Evolutionary conservation across 1,140 invertebrate species (phyloP), one percentile per base, ranked within the genome.

Genomic region (Cepaea nemoralis): DNA sequence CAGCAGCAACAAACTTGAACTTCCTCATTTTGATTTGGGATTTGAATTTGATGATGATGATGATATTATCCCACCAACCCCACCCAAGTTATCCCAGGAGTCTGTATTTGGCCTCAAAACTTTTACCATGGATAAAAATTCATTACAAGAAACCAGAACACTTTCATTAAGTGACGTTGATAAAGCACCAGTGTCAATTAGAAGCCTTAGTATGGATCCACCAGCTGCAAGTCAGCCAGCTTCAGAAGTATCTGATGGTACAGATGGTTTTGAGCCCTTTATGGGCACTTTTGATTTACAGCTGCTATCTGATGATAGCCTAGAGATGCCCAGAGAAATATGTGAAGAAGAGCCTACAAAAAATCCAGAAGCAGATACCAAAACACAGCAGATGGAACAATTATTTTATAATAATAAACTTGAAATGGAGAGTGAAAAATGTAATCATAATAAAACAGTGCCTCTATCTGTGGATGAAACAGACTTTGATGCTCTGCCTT

Each of bases 31-130:
- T 86, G 88, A 89, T 74, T 71, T 89, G 45, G 87, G 85, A 19
- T 88, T 89, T 83, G 84, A 87, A 75, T 48, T 88, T 39, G 86
- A 88, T 78, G 86, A 88, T 67, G 88, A 86, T 45, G 86, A 88
- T 80, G 86, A 88, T 67, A 77, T 88, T 22, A 85, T 88, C 31
- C 85, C 86, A 50, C 85, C 86, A 70, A 85, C 86, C n/a, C 86
- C 86, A 8, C 35, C 77, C 14, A 79, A 70, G 39, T 0, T 70
- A 10, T 70, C 69, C 5, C 69, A 70, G 37, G 39, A 39, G 0
- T 40, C 35, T 8, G 14, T 42, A 1, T 70, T 70, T 42, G 35
- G 35, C 40, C 69, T 70, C 19, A 70, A 70, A 70, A 27, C 35
- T 70, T 12, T 40, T 39, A 37, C 37, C 24, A 5, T 37, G 0